Conservation (phyloP, 2,888 invertebrate species). For the Hirtodrosophila histrioides region DNA sequence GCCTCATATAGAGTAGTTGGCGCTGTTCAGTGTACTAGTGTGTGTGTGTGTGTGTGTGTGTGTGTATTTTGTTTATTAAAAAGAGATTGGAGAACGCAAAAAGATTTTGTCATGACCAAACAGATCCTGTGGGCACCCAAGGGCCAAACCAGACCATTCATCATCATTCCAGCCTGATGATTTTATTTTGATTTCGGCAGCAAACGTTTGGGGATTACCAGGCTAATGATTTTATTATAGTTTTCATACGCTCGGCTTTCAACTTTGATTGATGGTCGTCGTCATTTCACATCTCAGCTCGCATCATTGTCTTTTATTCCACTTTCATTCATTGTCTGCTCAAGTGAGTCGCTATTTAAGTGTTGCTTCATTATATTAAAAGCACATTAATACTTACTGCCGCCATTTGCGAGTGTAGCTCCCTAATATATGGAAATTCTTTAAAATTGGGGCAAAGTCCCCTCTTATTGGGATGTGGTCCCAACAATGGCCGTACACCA, state of each 20-base stretch:
- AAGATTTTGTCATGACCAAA: conserved; percentile 68
- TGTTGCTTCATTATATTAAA: conserved; percentile 67
- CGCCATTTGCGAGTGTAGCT: neutral
- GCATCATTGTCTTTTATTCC: conserved; percentile 39
- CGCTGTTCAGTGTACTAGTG: neutral
- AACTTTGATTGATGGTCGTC: conserved; percentile 65
- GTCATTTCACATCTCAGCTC: neutral
- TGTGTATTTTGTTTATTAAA: conserved; percentile 72
- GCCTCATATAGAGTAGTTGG: conserved; percentile 31
- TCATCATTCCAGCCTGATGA: conserved; percentile 75
- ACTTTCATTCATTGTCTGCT: conserved; percentile 48
- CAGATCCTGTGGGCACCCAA: conserved; percentile 27
- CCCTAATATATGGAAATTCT: conserved; percentile 37
- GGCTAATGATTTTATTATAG: conserved; percentile 78
- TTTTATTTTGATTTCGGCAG: conserved; percentile 72
- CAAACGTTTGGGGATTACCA: conserved; percentile 73
- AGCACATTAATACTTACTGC: conserved; percentile 52
- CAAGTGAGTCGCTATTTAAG: conserved; percentile 50
- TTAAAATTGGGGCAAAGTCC: conserved; percentile 51
- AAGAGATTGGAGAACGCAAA: conserved; percentile 67
- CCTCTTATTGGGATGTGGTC: neutral
- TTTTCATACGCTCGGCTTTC: conserved; percentile 56
- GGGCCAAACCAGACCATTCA: conserved; percentile 56
- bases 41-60: conserved; percentile 41
- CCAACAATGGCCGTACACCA: conserved; percentile 27